Conservation (phyloP, 37 sponge, comb jelly and placozoan genomes). For the Trichoplax adhaerens region DNA sequence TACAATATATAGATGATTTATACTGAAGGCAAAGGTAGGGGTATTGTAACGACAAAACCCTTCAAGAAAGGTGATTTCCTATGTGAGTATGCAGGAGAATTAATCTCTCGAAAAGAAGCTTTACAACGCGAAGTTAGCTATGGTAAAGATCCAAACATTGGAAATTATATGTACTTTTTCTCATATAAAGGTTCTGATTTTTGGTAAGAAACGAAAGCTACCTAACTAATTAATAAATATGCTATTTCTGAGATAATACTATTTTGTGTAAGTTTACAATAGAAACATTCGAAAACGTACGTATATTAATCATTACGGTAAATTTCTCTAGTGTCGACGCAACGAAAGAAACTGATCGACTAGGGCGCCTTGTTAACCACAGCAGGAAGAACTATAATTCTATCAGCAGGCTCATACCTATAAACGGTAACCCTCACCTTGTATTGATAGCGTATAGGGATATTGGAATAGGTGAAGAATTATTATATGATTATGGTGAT, state of each 20-base stretch:
- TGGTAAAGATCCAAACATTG: constrained; percentile 22
- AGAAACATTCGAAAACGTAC: too few species aligned
- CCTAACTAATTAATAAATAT: not conserved
- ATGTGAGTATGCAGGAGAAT: constrained; percentile 80
- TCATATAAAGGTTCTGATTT: constrained; percentile 23
- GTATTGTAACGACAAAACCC: constrained; percentile 43
- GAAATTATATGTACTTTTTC: constrained; percentile 98
- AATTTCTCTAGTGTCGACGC: constrained; percentile 52
- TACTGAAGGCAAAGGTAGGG: constrained; percentile 62
- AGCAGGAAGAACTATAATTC: constrained; percentile 34
- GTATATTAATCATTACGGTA: not conserved
- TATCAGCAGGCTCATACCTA: constrained; percentile 24
- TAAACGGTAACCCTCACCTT: constrained; percentile 42
- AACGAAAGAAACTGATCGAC: constrained; percentile 53
- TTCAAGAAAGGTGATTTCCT: constrained; percentile 54
- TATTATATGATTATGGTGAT: constrained; percentile 84
- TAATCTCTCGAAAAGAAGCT: constrained; percentile 45
- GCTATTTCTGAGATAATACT: constrained; percentile 2
- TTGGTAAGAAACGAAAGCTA: constrained; percentile 9
- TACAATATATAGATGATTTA: not conserved
- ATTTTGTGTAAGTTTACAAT: constrained; percentile 14
- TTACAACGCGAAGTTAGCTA: constrained; percentile 52
- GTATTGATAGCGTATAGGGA: constrained; percentile 48
- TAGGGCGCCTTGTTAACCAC: constrained; percentile 79
- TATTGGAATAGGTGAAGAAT: constrained; percentile 58